phyloP scores from a whole-genome alignment of 2,888 invertebrate species.

The Drosophila paranaensis region DNA sequence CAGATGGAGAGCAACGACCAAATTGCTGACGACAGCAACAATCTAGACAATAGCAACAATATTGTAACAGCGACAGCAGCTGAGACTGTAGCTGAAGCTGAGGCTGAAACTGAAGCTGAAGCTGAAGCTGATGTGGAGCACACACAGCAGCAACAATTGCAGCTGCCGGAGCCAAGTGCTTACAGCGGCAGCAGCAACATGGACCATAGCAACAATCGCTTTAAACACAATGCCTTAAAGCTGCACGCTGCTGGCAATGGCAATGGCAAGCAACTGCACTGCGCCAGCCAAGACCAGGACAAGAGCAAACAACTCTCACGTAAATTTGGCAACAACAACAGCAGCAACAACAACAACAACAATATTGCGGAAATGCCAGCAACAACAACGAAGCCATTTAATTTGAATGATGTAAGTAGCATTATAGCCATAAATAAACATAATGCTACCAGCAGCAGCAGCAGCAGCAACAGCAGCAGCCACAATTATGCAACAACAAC shows the following conservation, averaged over 20 bases:
- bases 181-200: slow-evolving; percentile 28
- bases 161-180: slow-evolving; percentile 10
- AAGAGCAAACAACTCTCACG: slow-evolving; percentile 33
- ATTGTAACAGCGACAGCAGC: slow-evolving; percentile 9
- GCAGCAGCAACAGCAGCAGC: slow-evolving; percentile 21
- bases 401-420: slow-evolving; percentile 78
- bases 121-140: slow-evolving; percentile 3
- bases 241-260: slow-evolving; percentile 47
- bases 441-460: slow-evolving; percentile 60
- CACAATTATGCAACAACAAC: slow-evolving; percentile 31
- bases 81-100: not conserved
- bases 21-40: slow-evolving; percentile 32
- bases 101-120: not conserved
- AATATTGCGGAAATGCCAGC: slow-evolving; percentile 25
- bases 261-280: slow-evolving; percentile 38
- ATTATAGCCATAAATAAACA: slow-evolving; percentile 62
- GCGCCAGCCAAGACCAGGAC: slow-evolving; percentile 32
- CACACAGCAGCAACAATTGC: slow-evolving; percentile 19
- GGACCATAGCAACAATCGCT: slow-evolving; percentile 45
- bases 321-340: slow-evolving; percentile 25
- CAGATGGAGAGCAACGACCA: slow-evolving; percentile 37
- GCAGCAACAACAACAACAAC: slow-evolving; percentile 34
- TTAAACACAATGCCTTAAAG: slow-evolving; percentile 56
- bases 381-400: slow-evolving; percentile 61
- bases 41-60: slow-evolving; percentile 15